These are phyloP conservation scores for Proteles cristata DNA, from an alignment of 2,113 vertebrate genomes.

Conservation along the genomic window DNA sequence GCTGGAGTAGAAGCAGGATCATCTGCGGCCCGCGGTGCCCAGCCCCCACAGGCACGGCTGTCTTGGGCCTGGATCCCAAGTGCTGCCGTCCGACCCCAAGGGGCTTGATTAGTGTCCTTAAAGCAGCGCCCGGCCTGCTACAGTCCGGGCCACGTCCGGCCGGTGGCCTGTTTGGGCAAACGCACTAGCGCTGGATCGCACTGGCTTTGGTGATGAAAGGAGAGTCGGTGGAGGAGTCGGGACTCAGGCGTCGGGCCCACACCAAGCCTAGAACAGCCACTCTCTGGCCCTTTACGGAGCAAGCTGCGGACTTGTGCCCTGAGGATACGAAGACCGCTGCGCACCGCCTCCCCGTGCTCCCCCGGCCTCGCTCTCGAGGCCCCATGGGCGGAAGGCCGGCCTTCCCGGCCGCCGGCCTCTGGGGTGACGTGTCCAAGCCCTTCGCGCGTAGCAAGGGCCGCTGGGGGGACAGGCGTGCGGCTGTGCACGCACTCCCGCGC, in stretches of 20 bases:
- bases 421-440: not conserved
- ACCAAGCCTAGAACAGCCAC: not conserved
- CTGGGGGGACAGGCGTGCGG: fast-evolving
- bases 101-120: fast-evolving
- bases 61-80: not conserved
- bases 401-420: not conserved
- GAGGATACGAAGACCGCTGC: not conserved
- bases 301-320: not conserved
- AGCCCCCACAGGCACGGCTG: not conserved
- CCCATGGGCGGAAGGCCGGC: fast-evolving
- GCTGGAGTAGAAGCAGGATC: fast-evolving
- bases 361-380: fast-evolving
- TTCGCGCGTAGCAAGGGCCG: not conserved
- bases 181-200: fast-evolving
- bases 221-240: not conserved
- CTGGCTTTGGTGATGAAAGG: not conserved
- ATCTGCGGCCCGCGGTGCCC: fast-evolving
- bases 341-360: fast-evolving
- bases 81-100: not conserved
- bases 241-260: not conserved
- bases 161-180: not conserved
- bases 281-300: not conserved
- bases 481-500: fast-evolving
- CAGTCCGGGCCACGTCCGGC: fast-evolving
- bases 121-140: not conserved